Evolutionary conservation across 2,888 invertebrate genomes (phyloP).

Genomic region (Lomographa bimaculata): DNA sequence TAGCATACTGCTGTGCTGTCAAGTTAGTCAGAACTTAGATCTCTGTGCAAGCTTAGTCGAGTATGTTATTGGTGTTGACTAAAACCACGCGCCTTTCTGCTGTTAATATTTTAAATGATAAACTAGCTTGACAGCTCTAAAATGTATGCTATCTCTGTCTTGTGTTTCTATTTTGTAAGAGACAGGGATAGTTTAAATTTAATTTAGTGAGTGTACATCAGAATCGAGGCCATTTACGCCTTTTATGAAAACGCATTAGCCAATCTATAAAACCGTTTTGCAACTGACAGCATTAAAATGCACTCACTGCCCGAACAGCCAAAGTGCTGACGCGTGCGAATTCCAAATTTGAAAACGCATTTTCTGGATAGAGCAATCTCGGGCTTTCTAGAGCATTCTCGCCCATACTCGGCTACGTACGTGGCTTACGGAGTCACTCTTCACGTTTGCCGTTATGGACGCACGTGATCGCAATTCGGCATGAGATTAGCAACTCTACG

Average conservation of each 20-base stretch:
- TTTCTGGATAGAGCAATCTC: constrained; percentile 64
- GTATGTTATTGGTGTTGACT: too few species aligned
- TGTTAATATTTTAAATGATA: too few species aligned
- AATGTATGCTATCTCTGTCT: too few species aligned
- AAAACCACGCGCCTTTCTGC: too few species aligned
- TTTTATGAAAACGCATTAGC: not conserved
- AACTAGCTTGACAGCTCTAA: too few species aligned
- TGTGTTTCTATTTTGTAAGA: too few species aligned
- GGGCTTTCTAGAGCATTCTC: constrained; percentile 32
- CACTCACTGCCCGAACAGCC: constrained; percentile 42
- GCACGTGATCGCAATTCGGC: constrained; percentile 66
- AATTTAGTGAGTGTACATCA: too few species aligned
- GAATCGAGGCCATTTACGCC: too few species aligned
- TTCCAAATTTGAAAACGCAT: constrained; percentile 59
- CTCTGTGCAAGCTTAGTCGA: too few species aligned
- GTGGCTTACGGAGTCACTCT: constrained; percentile 48
- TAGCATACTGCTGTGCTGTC: too few species aligned
- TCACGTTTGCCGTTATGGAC: constrained; percentile 52
- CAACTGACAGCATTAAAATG: constrained; percentile 27
- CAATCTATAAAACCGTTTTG: constrained; percentile 4
- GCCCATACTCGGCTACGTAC: constrained; percentile 32
- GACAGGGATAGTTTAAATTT: too few species aligned
- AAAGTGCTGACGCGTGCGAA: constrained; percentile 39
- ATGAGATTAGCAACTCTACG: constrained; percentile 55
- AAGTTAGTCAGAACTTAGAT: too few species aligned